These are phyloP conservation scores for Girardinus metallicus DNA, from an alignment of 2,797 vertebrate species.

Conservation along the genomic window DNA sequence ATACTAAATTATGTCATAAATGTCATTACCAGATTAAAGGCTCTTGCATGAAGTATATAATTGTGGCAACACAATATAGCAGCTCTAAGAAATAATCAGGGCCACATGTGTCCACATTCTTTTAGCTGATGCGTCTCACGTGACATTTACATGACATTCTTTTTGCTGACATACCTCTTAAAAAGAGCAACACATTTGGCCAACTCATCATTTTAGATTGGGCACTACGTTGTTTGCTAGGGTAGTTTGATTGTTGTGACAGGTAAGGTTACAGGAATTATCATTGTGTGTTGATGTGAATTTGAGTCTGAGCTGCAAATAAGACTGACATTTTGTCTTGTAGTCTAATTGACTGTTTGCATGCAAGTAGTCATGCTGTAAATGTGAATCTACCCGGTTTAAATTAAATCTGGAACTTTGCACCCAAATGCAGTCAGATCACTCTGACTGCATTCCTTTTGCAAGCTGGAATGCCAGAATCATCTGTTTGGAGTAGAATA, in stretches of 20 bases:
- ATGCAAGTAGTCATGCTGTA: background rate
- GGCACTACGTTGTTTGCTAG: background rate
- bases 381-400: background rate
- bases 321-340: background rate
- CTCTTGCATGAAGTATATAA: background rate
- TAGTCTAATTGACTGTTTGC: background rate
- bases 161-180: background rate
- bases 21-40: background rate
- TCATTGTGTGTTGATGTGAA: background rate
- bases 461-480: background rate
- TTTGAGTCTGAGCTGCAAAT: background rate
- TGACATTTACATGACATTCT: background rate
- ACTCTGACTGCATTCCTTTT: background rate
- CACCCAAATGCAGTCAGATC: background rate
- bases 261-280: background rate
- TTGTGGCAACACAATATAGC: background rate
- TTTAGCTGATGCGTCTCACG: background rate
- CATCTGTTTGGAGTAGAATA: background rate
- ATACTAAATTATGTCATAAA: background rate
- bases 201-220: background rate
- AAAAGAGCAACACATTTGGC: background rate
- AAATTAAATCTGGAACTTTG: background rate
- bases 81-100: background rate
- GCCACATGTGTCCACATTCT: constrained; percentile 1
- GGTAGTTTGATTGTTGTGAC: background rate